Percentiles rank a stretch among this genome's conserved stretches.
Evolutionary conservation across 2,113 vertebrate species (phyloP).

Genomic region (Psittacus erithacus): DNA sequence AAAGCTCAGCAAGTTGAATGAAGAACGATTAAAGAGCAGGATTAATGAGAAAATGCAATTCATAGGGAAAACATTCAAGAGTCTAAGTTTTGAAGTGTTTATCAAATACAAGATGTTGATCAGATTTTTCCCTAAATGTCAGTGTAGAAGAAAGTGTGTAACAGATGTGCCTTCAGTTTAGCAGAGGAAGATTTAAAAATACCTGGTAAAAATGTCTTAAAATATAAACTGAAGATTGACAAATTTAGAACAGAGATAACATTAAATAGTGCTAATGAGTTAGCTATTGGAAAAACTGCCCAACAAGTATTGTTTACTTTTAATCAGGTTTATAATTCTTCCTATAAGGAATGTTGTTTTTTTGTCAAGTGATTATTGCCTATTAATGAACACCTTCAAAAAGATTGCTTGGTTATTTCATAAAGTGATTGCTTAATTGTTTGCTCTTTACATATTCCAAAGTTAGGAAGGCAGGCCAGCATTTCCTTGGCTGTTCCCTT

Average conservation of each 20-base stretch:
- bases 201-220: background rate
- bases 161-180: background rate
- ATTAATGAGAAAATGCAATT: background rate
- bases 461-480: background rate
- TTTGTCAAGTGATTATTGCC: background rate
- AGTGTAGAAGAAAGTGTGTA: background rate
- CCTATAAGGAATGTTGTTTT: background rate
- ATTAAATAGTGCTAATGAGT: background rate
- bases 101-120: background rate
- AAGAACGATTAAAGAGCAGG: background rate
- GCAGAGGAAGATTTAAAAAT: background rate
- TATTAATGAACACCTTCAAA: background rate
- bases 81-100: conserved; percentile 9
- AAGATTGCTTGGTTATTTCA: background rate
- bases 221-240: background rate
- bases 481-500: background rate
- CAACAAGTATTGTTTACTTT: background rate
- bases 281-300: background rate
- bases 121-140: background rate
- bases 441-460: background rate
- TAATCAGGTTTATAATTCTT: background rate
- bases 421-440: background rate
- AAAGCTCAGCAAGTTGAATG: background rate
- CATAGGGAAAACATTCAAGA: background rate
- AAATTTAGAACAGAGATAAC: background rate